Base-by-base conservation (phyloP, 2,888 invertebrate genomes). In the Doris montereyensis region DNA sequence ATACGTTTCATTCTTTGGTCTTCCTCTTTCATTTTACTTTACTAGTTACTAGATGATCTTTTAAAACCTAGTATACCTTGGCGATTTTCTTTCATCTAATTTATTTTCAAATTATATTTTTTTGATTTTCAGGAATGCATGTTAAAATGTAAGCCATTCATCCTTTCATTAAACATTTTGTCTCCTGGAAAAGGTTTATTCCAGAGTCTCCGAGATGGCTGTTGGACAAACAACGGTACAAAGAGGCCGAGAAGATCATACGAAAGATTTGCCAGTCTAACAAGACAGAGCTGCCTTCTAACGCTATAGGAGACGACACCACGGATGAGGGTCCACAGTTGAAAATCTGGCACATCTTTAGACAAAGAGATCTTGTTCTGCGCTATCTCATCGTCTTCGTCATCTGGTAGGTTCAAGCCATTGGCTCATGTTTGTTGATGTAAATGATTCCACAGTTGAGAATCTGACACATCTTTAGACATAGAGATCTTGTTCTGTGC, bases 161-260 rank as follows among this genome's bases (percentile, higher is more conserved):
- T n/a, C n/a, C n/a, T n/a, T n/a, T n/a, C n/a, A n/a, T n/a, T n/a
- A n/a, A n/a, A n/a, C n/a, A n/a, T n/a, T n/a, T n/a, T n/a, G n/a
- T n/a, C n/a, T n/a, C n/a, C n/a, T n/a, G n/a, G n/a, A n/a, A n/a
- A n/a, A 83, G 83, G 81, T 32, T 83, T 0, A 78, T 83, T 8
- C 83, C 83, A 3, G 83, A 83, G 62, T 83, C 83, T 26, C 80
- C 83, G 21, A 78, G 81, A 57, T 83, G 83, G 83, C 81, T 83
- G 26, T 60, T 83, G 41, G 70, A 80, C 26, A 81, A 80, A 70
- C 73, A 76, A 5, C 41, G 79, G 13, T 65, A 65, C n/a, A 57
- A 57, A 1, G 81, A 83, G 57, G 78, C 81, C 4, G 71, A 79
- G 67, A 30, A 65, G 10, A 77, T 81, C 21, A 67, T 83, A 3